Evolutionary conservation across 2,797 vertebrate species (phyloP).

Genomic region (Discoglossus pictus): DNA sequence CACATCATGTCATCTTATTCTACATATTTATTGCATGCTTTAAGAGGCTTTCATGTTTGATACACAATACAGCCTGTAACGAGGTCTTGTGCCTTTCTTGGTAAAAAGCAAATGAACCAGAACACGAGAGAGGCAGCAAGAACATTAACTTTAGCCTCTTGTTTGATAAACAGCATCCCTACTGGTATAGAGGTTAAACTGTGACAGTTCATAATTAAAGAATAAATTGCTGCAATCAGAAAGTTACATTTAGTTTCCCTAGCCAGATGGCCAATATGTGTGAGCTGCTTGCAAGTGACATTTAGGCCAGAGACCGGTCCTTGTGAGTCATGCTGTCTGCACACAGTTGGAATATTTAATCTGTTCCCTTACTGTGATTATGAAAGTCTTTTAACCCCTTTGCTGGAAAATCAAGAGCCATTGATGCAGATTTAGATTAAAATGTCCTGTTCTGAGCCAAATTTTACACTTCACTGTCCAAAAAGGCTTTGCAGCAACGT

Average conservation of each 20-base stretch:
- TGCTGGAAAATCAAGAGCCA: background rate
- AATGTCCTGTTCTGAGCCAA: no score
- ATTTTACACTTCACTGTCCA: no score
- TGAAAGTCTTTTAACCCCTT: background rate
- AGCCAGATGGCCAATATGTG: slow-evolving; percentile 36
- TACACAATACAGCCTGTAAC: background rate
- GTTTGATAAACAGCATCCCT: slow-evolving; percentile 21
- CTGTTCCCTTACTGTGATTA: background rate
- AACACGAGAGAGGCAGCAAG: background rate
- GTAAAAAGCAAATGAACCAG: background rate
- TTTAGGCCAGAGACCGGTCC: slow-evolving; percentile 26
- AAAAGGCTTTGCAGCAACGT: no score
- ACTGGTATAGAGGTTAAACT: slow-evolving; percentile 6
- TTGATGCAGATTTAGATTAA: background rate
- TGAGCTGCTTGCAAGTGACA: slow-evolving; percentile 20
- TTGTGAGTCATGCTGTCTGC: slow-evolving; percentile 31
- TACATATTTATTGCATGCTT: no score
- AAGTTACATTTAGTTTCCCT: slow-evolving; percentile 33
- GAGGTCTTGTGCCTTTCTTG: background rate
- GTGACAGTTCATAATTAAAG: slow-evolving; percentile 30
- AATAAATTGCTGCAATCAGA: slow-evolving; percentile 38
- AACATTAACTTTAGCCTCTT: background rate
- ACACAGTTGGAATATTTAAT: slow-evolving; percentile 29
- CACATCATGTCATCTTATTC: no score
- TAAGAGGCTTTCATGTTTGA: no score